phyloP scores from a whole-genome alignment of 2,888 invertebrate genomes.

The Poecilobothrus nobilitatus region DNA sequence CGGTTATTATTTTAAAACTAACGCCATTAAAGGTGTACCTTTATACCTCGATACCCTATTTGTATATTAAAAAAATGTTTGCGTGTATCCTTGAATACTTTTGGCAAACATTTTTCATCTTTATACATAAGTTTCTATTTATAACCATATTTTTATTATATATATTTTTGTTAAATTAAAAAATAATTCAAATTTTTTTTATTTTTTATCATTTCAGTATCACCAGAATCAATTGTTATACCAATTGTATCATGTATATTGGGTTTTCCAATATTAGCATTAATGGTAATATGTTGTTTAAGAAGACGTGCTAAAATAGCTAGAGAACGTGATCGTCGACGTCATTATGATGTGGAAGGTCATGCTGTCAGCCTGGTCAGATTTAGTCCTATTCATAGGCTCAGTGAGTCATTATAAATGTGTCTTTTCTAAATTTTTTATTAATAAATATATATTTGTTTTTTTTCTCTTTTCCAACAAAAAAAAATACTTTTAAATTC shows the following conservation, averaged over 20 bases:
- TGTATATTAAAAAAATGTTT: too few species aligned
- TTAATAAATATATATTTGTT: not conserved
- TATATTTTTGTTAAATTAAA: not conserved
- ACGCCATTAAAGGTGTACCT: too few species aligned
- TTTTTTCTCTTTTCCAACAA: too few species aligned
- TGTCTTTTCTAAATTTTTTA: conserved; percentile 24
- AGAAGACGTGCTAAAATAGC: conserved; percentile 75
- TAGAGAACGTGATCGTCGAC: conserved; percentile 68
- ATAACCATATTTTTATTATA: too few species aligned
- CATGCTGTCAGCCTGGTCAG: conserved; percentile 76
- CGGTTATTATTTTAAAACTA: too few species aligned
- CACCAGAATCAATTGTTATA: conserved; percentile 79
- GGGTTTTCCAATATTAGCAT: conserved; percentile 77
- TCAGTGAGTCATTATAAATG: conserved; percentile 51
- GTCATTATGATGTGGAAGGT: conserved; percentile 73
- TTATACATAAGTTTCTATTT: too few species aligned
- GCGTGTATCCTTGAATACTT: too few species aligned
- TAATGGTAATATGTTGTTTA: conserved; percentile 79
- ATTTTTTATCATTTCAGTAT: conserved; percentile 53
- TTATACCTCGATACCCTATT: too few species aligned
- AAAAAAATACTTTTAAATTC: too few species aligned
- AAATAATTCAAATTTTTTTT: not conserved
- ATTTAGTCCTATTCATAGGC: conserved; percentile 61
- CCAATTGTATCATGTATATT: conserved; percentile 85
- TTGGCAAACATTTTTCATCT: too few species aligned